These are phyloP conservation scores for Eurytoma adleriae DNA, from an alignment of 2,888 invertebrate species.

Conservation along the genomic window DNA sequence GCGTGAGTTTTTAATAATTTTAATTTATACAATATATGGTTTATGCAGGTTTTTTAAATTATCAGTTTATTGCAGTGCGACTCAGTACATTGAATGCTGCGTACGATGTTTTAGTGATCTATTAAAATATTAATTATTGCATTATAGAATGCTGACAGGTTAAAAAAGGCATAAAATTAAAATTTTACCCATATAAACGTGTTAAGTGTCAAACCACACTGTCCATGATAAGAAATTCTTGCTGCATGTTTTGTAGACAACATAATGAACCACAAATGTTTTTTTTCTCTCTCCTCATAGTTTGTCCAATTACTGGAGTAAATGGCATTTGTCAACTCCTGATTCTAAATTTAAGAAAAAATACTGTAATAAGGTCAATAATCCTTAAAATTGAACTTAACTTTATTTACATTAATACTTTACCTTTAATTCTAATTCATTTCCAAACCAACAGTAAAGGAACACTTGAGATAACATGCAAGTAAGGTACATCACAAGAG, in stretches of 20 bases:
- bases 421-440: conserved; percentile 41
- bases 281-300: not conserved
- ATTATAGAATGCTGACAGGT: not conserved
- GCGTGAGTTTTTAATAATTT: too few species aligned
- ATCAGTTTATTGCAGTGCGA: not conserved
- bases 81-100: conserved; percentile 48
- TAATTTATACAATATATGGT: too few species aligned
- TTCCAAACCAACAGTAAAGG: conserved; percentile 49
- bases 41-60: too few species aligned
- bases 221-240: conserved; percentile 47
- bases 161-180: not conserved
- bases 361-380: not conserved
- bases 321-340: conserved; percentile 19
- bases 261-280: conserved; percentile 42
- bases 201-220: conserved; percentile 36
- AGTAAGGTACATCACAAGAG: conserved; percentile 17
- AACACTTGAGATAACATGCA: conserved; percentile 39
- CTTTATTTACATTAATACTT: too few species aligned
- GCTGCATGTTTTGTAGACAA: conserved; percentile 4
- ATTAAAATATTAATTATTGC: not conserved
- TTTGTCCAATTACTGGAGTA: conserved; percentile 47
- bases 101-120: conserved; percentile 54
- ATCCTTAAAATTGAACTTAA: too few species aligned
- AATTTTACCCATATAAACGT: conserved; percentile 47
- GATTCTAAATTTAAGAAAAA: conserved; percentile 23